Evolutionary conservation across 2,888 invertebrate species (phyloP), one percentile per base, ranked within the genome.

Genomic region (Mimas tiliae): DNA sequence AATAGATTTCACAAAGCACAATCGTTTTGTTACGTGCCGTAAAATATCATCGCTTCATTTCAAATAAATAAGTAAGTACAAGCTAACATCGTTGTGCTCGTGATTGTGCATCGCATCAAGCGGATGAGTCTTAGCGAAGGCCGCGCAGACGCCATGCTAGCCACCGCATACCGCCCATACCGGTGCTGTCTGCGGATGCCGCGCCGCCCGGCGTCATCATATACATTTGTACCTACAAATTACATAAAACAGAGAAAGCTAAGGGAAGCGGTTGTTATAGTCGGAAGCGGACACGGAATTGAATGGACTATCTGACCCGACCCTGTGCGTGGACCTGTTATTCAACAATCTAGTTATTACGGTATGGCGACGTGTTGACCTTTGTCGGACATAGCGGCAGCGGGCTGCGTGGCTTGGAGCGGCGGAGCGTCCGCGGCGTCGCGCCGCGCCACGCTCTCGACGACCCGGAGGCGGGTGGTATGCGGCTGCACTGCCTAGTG

Each of bases 201-300:
- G n/a, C n/a, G n/a, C n/a, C n/a, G n/a, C n/a, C n/a, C 66, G 68
- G 67, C 71, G 65, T 70, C 64, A 71, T 72, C 68, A n/a, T n/a
- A n/a, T n/a, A n/a, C 66, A 67, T 62, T 71, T 62, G 64, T 65
- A 52, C n/a, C n/a, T n/a, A n/a, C 64, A 71, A 75, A 80, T 86
- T 84, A 82, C 72, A 86, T 88, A 86, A 87, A 86, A 79, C 76
- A 81, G 86, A 86, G 90, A 90, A 90, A 89, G 88, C 76, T 78
- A 78, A 82, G 82, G 85, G 84, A 86, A 81, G 77, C 73, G 68
- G 76, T 71, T 67, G 70, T 67, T 69, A 55, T 76, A 50, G 80
- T 88, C 89, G 90, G 91, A 93, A 90, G 91, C 91, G 90, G 90
- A 92, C 80, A 84, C 87, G 89, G 89, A 91, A 90, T 82, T 75